Percentiles rank a stretch among this genome's conserved stretches.
phyloP scores from a whole-genome alignment of 2,888 invertebrate genomes.

The Eremobia ochroleuca region DNA sequence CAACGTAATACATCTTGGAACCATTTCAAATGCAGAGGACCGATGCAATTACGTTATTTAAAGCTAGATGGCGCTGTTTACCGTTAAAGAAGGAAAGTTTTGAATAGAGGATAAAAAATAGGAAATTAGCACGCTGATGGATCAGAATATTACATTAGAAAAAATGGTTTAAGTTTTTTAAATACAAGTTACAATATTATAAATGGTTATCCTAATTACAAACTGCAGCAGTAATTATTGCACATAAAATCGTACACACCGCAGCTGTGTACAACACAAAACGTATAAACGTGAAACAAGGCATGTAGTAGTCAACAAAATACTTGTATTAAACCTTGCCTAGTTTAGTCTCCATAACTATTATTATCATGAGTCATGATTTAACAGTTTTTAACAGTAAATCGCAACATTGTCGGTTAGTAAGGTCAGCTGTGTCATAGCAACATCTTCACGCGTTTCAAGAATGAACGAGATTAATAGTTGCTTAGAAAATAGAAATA shows the following conservation, averaged over 20 bases:
- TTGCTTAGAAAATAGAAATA: neutral
- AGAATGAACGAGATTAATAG: constrained; percentile 11
- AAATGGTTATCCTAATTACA: neutral
- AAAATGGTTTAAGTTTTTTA: neutral
- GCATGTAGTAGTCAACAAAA: constrained; percentile 7
- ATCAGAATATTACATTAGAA: neutral
- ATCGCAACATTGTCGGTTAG: constrained; percentile 41
- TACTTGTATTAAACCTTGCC: constrained; percentile 2
- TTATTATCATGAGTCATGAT: constrained; percentile 45
- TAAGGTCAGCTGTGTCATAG: constrained; percentile 55
- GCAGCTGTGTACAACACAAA: neutral
- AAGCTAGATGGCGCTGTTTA: constrained; percentile 62
- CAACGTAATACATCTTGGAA: constrained; percentile 31
- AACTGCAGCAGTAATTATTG: neutral
- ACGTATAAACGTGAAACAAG: neutral
- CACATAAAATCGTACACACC: neutral
- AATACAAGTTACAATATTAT: neutral
- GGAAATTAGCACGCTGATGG: neutral
- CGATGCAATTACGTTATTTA: neutral
- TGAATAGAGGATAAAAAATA: fast-evolving
- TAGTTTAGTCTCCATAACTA: constrained; percentile 9
- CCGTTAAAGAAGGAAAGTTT: neutral
- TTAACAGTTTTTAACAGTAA: constrained; percentile 35
- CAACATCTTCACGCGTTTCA: constrained; percentile 15
- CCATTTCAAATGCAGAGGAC: constrained; percentile 23